A percentile compares a stretch with the other conserved stretches of the same genome.
Evolutionary conservation across 1,140 invertebrate genomes (phyloP).

Genomic region (Himalopsyche phryganea): DNA sequence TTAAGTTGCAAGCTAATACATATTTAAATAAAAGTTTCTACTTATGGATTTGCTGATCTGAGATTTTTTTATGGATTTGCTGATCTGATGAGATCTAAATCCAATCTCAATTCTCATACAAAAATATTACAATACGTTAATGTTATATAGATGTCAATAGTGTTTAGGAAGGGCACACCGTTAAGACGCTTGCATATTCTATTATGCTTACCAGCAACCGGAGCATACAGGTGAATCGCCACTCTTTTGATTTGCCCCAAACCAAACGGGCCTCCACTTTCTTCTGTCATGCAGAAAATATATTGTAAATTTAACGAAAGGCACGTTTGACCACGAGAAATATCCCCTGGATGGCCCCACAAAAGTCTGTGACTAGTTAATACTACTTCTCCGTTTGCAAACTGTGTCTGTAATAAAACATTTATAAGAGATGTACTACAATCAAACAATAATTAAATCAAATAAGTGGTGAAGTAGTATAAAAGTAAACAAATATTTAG

Average conservation of each 20-base stretch:
- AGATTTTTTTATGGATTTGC: too few relatives aligned
- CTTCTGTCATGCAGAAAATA: constrained; percentile 75
- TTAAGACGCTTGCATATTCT: too few relatives aligned
- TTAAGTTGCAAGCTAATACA: too few relatives aligned
- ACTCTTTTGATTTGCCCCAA: constrained; percentile 79
- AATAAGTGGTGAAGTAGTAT: background rate
- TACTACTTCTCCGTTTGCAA: constrained; percentile 75
- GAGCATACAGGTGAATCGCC: constrained; percentile 71
- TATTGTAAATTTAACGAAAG: constrained; percentile 67
- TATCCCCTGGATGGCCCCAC: constrained; percentile 73
- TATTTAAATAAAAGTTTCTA: too few relatives aligned
- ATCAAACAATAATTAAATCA: constrained; percentile 29
- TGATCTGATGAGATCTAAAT: too few relatives aligned
- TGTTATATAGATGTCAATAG: too few relatives aligned
- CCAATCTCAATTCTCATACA: too few relatives aligned
- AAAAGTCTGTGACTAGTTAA: constrained; percentile 78
- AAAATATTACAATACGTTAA: too few relatives aligned
- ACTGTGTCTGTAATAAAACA: constrained; percentile 64
- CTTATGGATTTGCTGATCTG: too few relatives aligned
- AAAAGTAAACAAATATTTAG: background rate
- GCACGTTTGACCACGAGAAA: constrained; percentile 63
- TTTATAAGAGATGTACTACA: constrained; percentile 23
- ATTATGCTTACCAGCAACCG: constrained; percentile 51
- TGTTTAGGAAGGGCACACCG: too few relatives aligned
- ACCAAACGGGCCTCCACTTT: constrained; percentile 67